Conservation (phyloP, 2,113 vertebrate genomes). For the Tragelaphus strepsiceros region DNA sequence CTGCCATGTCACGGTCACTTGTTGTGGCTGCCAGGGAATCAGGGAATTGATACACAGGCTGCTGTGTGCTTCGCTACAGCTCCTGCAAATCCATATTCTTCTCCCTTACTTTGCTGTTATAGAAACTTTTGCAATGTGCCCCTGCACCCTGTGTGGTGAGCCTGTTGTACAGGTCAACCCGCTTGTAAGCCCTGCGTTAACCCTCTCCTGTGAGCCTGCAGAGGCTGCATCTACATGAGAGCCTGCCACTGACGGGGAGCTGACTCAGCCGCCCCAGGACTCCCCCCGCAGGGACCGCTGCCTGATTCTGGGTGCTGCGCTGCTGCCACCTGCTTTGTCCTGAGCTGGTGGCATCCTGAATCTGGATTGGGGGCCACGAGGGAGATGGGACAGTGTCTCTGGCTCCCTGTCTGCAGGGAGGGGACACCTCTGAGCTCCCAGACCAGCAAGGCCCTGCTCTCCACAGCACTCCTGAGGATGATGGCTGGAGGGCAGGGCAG, state of each 20-base stretch:
- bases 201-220: not conserved
- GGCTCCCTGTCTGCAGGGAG: not conserved
- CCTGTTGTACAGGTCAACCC: rapidly evolving
- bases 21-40: rapidly evolving
- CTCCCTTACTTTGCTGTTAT: not conserved
- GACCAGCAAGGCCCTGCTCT: not conserved
- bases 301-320: not conserved
- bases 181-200: not conserved
- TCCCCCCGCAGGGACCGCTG: rapidly evolving
- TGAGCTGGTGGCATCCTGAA: not conserved
- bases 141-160: too few species aligned
- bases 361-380: not conserved
- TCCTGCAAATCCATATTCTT: rapidly evolving
- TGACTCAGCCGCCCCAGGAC: not conserved
- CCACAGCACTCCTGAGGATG: rapidly evolving
- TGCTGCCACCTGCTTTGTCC: not conserved
- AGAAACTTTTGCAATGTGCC: not conserved
- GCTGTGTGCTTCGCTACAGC: rapidly evolving
- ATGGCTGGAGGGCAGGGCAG: not conserved
- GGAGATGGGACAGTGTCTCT: not conserved
- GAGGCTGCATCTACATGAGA: rapidly evolving
- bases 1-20: not conserved
- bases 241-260: not conserved
- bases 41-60: rapidly evolving
- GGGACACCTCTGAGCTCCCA: not conserved